A percentile compares a stretch with the other conserved stretches of the same genome.
These are phyloP conservation scores for Drosophila ironensis DNA, from an alignment of 1,140 invertebrate species.

Conservation along the genomic window DNA sequence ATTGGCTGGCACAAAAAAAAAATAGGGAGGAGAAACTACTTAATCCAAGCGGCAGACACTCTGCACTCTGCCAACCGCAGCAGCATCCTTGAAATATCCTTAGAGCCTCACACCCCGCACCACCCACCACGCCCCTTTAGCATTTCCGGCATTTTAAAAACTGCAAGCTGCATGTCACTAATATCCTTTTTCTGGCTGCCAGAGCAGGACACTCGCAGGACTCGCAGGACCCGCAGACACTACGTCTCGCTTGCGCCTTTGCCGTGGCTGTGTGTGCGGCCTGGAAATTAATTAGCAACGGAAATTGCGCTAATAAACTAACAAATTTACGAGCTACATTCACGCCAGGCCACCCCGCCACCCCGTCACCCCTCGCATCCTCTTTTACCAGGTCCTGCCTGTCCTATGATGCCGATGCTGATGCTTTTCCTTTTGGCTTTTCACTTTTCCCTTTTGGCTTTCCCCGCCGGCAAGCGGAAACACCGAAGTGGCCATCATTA, in stretches of 20 bases:
- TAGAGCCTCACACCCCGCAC: not conserved
- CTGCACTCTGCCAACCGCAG: not conserved
- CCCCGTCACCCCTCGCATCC: not conserved
- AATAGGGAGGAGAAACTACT: slow-evolving; percentile 2
- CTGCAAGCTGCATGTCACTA: slow-evolving; percentile 70
- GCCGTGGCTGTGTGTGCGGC: slow-evolving; percentile 53
- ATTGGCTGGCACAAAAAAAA: slow-evolving; percentile 47
- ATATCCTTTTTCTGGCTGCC: slow-evolving; percentile 42
- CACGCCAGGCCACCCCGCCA: slow-evolving; percentile 56
- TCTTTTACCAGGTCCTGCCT: slow-evolving; percentile 1
- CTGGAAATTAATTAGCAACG: slow-evolving; percentile 80
- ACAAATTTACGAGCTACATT: slow-evolving; percentile 78
- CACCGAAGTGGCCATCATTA: slow-evolving; percentile 74
- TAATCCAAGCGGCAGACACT: not conserved
- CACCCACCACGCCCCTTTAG: not conserved
- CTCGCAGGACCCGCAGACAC: no score
- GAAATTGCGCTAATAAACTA: slow-evolving; percentile 81
- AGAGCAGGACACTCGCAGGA: not conserved
- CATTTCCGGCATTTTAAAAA: slow-evolving; percentile 62
- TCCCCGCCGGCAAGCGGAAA: slow-evolving; percentile 44
- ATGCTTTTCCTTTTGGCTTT: slow-evolving; percentile 24
- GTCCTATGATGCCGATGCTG: slow-evolving; percentile 30
- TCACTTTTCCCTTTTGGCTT: slow-evolving; percentile 21
- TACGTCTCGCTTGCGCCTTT: no score
- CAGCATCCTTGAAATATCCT: slow-evolving; percentile 31